Evolutionary conservation across 2,888 invertebrate genomes (phyloP).

Genomic region (Thumatha senex): DNA sequence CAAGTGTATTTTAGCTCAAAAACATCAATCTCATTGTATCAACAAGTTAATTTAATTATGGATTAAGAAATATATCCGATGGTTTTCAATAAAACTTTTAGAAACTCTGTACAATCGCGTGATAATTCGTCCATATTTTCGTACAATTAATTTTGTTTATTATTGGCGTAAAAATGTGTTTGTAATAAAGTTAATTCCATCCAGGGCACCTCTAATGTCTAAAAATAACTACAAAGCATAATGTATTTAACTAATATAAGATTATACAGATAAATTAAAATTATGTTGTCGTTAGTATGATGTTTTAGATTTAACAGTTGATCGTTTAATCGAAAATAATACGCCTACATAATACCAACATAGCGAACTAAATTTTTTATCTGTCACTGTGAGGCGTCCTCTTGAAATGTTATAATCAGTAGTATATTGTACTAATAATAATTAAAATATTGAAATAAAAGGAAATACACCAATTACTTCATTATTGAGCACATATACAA

Average conservation of each 20-base stretch:
- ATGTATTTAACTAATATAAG: conserved; percentile 55
- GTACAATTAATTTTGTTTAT: not conserved
- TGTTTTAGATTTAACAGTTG: conserved; percentile 1
- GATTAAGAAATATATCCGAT: too few species aligned
- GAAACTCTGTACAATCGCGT: too few species aligned
- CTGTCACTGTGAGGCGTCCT: too few species aligned
- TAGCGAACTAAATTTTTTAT: too few species aligned
- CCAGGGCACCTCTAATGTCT: conserved; percentile 1
- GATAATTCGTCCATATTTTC: not conserved
- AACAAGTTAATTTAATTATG: not conserved
- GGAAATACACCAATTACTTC: too few species aligned
- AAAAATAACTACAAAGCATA: conserved; percentile 68
- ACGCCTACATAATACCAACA: not conserved
- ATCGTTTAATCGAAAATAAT: conserved; percentile 9
- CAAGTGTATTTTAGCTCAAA: not conserved
- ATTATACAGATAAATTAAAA: conserved; percentile 35
- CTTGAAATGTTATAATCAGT: too few species aligned
- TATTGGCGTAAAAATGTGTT: not conserved
- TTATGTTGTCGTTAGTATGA: conserved; percentile 15
- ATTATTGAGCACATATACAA: too few species aligned
- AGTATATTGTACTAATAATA: too few species aligned
- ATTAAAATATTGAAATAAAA: too few species aligned
- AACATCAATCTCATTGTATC: not conserved
- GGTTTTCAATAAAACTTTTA: too few species aligned
- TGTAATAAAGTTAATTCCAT: not conserved